Base-by-base conservation (phyloP, 2,888 invertebrate genomes). In the Synanthedon myopaeformis region DNA sequence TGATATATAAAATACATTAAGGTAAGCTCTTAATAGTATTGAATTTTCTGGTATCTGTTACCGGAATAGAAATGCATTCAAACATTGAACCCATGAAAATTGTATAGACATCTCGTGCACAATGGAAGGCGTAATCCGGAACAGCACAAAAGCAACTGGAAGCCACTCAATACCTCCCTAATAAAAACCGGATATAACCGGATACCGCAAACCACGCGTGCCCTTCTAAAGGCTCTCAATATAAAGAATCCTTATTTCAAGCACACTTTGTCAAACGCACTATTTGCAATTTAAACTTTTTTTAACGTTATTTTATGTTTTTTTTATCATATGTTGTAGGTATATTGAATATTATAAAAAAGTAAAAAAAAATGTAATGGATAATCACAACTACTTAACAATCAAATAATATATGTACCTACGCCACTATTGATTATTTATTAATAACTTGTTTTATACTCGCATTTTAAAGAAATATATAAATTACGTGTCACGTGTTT, bases 101-200 rank as follows among this genome's bases (percentile, higher is more conserved):
- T 45, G 13, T 13, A 45, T 45, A 45, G 79, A 80, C 77, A 76
- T 72, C 69, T 65, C 66, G 57, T 58, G 63, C 64, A 80, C 76
- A 80, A 79, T 72, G 60, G 71, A 60, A 67, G 61, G 73, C 70
- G 63, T 70, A 72, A 72, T 70, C 69, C 71, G 64, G 70, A 72
- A 73, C 69, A 61, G 60, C 67, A 82, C 83, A 83, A 82, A 78
- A 70, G 70, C 74, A 62, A 67, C 74, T 73, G 76, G 76, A 80
- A 82, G 76, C 80, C 79, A 82, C 82, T 83, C 79, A 76, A 83
- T 82, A 80, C 69, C 73, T 70, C 60, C 74, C 77, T 79, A 83
- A 83, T 83, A 82, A 78, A 80, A 80, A 76, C 80, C 82, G 83
- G 83, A 84, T 81, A 73, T 65, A 62, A 62, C 65, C 64, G 65